Base-by-base conservation (phyloP, 2,113 vertebrate species). In the Paraplagusia blochii region DNA sequence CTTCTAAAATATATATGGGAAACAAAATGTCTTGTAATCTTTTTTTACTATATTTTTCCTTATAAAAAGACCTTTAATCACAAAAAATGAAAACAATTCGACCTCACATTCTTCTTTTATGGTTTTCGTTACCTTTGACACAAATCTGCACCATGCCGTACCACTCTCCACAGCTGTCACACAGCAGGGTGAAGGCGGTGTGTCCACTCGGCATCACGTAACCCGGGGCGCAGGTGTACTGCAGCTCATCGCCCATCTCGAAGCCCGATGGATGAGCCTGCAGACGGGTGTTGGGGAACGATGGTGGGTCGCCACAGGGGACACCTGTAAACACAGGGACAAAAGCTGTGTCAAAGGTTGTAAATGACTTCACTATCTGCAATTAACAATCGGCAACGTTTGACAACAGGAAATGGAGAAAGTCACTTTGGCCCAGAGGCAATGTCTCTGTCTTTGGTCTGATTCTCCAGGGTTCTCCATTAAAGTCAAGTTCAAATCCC, bases 121-220 rank as follows among this genome's bases (percentile, higher is more conserved):
- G n/a, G 43, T 49, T 43, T 7, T 11, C 36, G 40, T 90, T 82
- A 98, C 96, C 95, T 95, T 88, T 94, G 53, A 93, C 83, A 4
- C 96, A 98, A 60, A 93, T 90, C 77, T 95, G 93, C 14, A 94
- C 95, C 33, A 92, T 83, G 17, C 96, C 95, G 0, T 95, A 98
- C 96, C 96, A 98, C 82, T 96, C 93, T 4, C 94, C 95, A 0
- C 95, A 98, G 84, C 94, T 94, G 87, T 97, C 89, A 1, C 96
- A 98, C 17, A 98, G 81, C 80, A 98, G 81, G 0, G 93, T 95
- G 86, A 98, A 98, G 0, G 91, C 90, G 0, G 67, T 80, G 16
- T 93, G 90, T 1, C 87, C 91, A 18, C 61, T 90, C 49, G 92
- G 88, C 51, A 92, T 89, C 55, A 72, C 1, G 0, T 93, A 91